These are phyloP conservation scores for Acrobeloides nanus DNA, from an alignment of 2,888 invertebrate species.

Conservation along the genomic window DNA sequence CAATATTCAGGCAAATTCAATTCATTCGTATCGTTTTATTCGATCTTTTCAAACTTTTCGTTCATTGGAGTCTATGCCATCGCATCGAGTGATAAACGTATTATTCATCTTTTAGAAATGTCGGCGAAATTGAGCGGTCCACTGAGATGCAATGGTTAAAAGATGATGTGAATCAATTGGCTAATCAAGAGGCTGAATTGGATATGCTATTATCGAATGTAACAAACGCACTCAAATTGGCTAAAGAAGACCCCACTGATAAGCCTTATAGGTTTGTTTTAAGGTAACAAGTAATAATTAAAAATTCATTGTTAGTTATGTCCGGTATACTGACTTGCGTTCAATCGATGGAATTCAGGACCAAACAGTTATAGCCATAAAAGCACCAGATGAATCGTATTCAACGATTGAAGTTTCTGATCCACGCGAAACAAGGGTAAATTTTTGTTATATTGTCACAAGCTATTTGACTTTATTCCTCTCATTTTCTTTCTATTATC, in stretches of 20 bases:
- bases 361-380: slow-evolving; percentile 35
- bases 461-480: neutral
- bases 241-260: slow-evolving; percentile 41
- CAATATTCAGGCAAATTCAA: no score
- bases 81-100: no score
- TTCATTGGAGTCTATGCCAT: no score
- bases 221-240: slow-evolving; percentile 25
- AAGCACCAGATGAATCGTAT: slow-evolving; percentile 31
- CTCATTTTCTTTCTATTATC: slow-evolving; percentile 5
- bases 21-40: no score
- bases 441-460: slow-evolving; percentile 5
- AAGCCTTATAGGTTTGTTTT: slow-evolving; percentile 33
- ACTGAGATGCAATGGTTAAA: slow-evolving; percentile 21
- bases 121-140: slow-evolving; percentile 17
- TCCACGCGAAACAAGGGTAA: slow-evolving; percentile 29
- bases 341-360: slow-evolving; percentile 21
- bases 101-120: slow-evolving; percentile 21
- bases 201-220: slow-evolving; percentile 31
- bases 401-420: slow-evolving; percentile 27
- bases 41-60: no score
- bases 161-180: slow-evolving; percentile 22
- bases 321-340: slow-evolving; percentile 34
- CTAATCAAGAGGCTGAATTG: slow-evolving; percentile 24
- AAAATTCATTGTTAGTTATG: slow-evolving; percentile 29
- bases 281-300: neutral